Base-by-base conservation (phyloP, 2,888 invertebrate genomes). In the Ichneumoninae sp. region DNA sequence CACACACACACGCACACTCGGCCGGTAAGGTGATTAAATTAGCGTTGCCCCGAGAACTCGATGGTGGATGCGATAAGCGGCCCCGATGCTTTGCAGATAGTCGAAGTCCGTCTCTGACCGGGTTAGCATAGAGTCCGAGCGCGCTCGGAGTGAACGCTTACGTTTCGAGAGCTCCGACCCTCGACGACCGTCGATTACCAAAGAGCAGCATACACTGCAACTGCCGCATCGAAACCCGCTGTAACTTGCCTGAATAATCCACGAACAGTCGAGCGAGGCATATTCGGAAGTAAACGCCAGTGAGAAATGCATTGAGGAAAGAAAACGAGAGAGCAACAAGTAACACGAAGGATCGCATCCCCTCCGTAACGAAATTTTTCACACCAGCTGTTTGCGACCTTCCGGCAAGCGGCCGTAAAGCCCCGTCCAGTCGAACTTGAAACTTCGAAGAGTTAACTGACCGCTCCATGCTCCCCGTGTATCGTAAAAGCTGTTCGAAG, bases 21-120 rank as follows among this genome's bases (percentile, higher is more conserved):
- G 19, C 22, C 60, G 72, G 82, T 72, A 80, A 85, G 83, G 87
- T 90, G 89, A 92, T 92, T 91, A 88, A 92, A 90, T 92, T 92
- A 92, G 89, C 86, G 90, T 91, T 86, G 84, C 90, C 87, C 90
- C 90, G 91, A 86, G 90, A 83, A 91, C 90, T 82, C 81, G 78
- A 83, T 84, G 85, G 83, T 86, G 82, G 86, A 75, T 80, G 77
- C 87, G 89, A 89, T 89, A 87, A 85, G 82, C 77, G 84, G 84
- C 82, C 75, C n/a, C 62, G 71, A 62, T 78, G 69, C 33, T 62
- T 83, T 75, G 80, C 79, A 76, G 82, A 89, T 86, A 89, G 88
- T 89, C 86, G 83, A 89, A 83, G 79, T 80, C 74, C 83, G 83
- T 50, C 80, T 71, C n/a, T 72, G 72, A 80, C 79, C 75, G 54